A percentile compares a stretch with the other conserved stretches of the same genome.
phyloP scores from a whole-genome alignment of 2,888 invertebrate species.

The Hypercompe scribonia region DNA sequence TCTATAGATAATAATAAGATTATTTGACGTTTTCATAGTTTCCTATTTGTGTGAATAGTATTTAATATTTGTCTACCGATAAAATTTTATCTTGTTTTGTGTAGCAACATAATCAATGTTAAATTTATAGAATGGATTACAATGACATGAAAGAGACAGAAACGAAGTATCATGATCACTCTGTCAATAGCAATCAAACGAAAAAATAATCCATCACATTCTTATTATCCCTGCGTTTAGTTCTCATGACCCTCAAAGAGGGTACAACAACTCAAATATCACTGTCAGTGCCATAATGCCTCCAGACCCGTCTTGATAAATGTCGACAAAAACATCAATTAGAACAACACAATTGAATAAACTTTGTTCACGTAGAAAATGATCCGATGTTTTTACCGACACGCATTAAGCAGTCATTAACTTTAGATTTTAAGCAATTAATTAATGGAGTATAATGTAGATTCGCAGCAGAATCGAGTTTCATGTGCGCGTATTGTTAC shows the following conservation, averaged over 20 bases:
- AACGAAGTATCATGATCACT: background rate
- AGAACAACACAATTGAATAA: conserved; percentile 73
- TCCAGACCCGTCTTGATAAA: conserved; percentile 61
- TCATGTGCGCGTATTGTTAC: conserved; percentile 62
- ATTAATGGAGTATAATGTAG: conserved; percentile 67
- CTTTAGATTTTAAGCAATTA: conserved; percentile 65
- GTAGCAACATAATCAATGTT: background rate
- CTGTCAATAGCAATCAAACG: conserved; percentile 46
- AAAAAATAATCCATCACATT: conserved; percentile 38
- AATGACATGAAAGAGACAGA: background rate
- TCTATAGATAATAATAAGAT: background rate
- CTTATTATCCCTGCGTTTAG: conserved; percentile 30
- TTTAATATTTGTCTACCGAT: background rate
- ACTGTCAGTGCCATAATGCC: conserved; percentile 64
- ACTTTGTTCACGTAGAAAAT: conserved; percentile 52
- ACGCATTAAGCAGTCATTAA: conserved; percentile 74
- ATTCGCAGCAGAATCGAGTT: conserved; percentile 52
- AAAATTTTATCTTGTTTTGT: background rate
- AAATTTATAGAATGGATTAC: background rate
- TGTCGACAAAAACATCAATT: conserved; percentile 69
- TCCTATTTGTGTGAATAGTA: background rate
- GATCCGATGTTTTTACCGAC: conserved; percentile 58
- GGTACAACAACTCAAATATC: conserved; percentile 63
- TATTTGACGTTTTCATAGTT: background rate
- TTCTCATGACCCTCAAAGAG: conserved; percentile 64